Evolutionary conservation across 2,113 vertebrate genomes (phyloP).

Genomic region (Pangasianodon hypophthalmus): DNA sequence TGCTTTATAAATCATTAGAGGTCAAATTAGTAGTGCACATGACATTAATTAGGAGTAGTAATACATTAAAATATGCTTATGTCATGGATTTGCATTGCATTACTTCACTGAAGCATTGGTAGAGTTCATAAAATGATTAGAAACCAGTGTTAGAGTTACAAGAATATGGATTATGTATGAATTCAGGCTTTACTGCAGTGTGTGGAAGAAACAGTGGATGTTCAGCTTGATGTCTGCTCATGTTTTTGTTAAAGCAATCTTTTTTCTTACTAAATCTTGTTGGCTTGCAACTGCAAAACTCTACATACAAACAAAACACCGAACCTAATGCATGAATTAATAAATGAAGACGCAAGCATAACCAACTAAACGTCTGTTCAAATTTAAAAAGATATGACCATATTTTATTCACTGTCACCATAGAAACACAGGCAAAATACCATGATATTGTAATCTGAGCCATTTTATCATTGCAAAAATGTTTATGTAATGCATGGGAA

Average conservation of each 20-base stretch:
- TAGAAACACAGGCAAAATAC: slow-evolving; percentile 63
- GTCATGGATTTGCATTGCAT: background rate
- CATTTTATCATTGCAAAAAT: slow-evolving; percentile 8
- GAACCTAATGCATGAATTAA: slow-evolving; percentile 67
- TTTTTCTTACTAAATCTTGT: background rate
- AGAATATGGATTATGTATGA: background rate
- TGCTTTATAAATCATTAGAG: background rate
- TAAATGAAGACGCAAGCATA: slow-evolving; percentile 59
- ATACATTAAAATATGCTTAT: background rate
- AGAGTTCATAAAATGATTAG: background rate
- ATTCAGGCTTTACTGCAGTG: background rate
- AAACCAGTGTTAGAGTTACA: background rate
- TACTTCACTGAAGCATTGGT: background rate
- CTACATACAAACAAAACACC: slow-evolving; percentile 23
- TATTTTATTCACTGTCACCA: slow-evolving; percentile 53
- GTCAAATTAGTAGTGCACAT: background rate
- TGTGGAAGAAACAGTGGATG: background rate
- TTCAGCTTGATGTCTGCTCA: background rate
- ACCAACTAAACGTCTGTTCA: background rate
- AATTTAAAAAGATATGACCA: background rate
- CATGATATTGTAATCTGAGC: slow-evolving; percentile 69
- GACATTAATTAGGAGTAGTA: background rate
- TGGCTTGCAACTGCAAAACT: background rate
- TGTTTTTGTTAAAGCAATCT: background rate
- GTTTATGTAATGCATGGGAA: background rate